phyloP scores from a whole-genome alignment of 2,888 invertebrate species.

The Pycnomerus fuliginosus region DNA sequence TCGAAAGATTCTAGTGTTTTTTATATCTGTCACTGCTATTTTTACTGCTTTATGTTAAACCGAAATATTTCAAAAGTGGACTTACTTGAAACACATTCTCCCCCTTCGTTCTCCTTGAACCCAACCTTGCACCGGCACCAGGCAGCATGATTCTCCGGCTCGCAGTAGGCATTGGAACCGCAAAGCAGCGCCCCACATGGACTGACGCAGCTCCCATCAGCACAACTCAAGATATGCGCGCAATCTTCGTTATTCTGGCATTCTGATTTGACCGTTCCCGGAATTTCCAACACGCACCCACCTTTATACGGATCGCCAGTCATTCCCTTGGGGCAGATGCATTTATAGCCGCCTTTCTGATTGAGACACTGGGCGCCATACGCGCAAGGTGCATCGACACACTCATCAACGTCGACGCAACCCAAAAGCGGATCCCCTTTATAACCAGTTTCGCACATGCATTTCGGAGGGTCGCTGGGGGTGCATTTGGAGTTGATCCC shows the following conservation, averaged over 20 bases:
- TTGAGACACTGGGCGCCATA: constrained; percentile 88
- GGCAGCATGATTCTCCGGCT: constrained; percentile 83
- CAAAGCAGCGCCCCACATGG: constrained; percentile 79
- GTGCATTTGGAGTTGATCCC: constrained; percentile 90
- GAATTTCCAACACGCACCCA: constrained; percentile 66
- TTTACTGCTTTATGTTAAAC: too few species aligned
- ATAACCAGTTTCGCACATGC: constrained; percentile 84
- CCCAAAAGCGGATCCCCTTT: constrained; percentile 84
- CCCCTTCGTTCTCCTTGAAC: constrained; percentile 73
- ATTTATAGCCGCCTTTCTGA: constrained; percentile 81
- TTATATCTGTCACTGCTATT: too few species aligned
- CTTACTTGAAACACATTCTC: constrained; percentile 81
- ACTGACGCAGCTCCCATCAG: constrained; percentile 76
- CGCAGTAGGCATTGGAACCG: constrained; percentile 82
- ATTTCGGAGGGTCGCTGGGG: constrained; percentile 84
- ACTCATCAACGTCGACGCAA: constrained; percentile 85
- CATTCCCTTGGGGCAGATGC: constrained; percentile 81
- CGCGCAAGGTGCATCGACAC: constrained; percentile 79
- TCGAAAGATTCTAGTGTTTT: too few species aligned
- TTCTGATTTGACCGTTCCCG: constrained; percentile 61
- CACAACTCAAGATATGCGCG: constrained; percentile 76
- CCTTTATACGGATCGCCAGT: constrained; percentile 82
- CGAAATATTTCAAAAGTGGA: too few species aligned
- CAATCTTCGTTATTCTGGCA: constrained; percentile 77
- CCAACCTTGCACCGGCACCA: constrained; percentile 87